Evolutionary conservation across 2,888 invertebrate species (phyloP), one percentile per base, ranked within the genome.

Genomic region (Hirtodrosophila cameraria): DNA sequence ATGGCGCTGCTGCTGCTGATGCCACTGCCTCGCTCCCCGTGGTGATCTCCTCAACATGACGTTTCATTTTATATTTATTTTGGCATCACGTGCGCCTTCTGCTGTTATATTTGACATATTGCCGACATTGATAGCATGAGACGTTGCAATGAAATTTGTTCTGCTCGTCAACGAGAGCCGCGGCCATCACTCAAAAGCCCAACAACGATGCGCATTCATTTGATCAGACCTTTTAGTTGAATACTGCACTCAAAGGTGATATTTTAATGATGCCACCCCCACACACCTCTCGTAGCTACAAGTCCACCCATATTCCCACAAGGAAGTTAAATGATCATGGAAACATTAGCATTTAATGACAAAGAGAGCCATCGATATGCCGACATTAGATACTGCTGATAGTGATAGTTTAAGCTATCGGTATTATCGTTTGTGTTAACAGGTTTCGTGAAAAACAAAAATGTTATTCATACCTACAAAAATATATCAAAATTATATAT

Each of bases 111-210:
- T 69, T 84, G 76, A 84, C 76, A 79, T 76, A 82, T 85, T 75
- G 85, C 69, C 79, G 74, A 74, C 87, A 84, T 77, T 82, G 85
- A 85, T 76, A 78, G 86, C 63, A 82, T 53, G 76, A 82, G 76
- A 81, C 73, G 82, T 75, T 77, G 88, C 85, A 81, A 69, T 71
- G 85, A 79, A 82, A 88, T 86, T 88, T 73, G 85, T 79, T 77
- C 67, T 71, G 76, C 82, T 79, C 85, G 79, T 88, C 87, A 87
- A 72, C 79, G 62, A 72, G 68, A 72, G 69, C 41, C 61, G 68
- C 66, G 52, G 54, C 67, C 64, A 81, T 86, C 71, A 71, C 49
- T 71, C 70, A 85, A 58, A 71, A 58, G 20, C 53, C 43, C 33
- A 59, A 18, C 57, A 54, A 68, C 39, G 38, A 39, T 43, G 43